A percentile compares a stretch with the other conserved stretches of the same genome.
Evolutionary conservation across 2,888 invertebrate genomes (phyloP).

Genomic region (Oeneis ivallda): DNA sequence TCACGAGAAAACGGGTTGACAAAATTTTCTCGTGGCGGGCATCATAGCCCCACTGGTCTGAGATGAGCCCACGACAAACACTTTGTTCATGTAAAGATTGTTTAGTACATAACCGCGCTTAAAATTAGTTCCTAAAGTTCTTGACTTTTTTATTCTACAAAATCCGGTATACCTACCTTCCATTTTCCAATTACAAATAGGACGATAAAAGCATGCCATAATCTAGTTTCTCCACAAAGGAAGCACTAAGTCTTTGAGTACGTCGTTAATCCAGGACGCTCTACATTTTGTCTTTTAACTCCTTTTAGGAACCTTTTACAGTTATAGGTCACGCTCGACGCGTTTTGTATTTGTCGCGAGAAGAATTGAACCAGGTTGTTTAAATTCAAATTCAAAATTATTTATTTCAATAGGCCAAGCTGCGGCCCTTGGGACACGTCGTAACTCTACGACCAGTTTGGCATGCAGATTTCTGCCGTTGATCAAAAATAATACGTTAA

Average conservation of each 20-base stretch:
- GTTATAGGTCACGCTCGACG: slow-evolving; percentile 1
- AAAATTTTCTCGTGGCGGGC: too few relatives aligned
- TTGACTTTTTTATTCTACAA: background rate
- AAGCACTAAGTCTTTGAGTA: slow-evolving; percentile 24
- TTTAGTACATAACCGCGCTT: too few relatives aligned
- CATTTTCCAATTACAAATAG: slow-evolving; percentile 7
- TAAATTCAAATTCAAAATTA: too few relatives aligned
- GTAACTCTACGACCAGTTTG: too few relatives aligned
- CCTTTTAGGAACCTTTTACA: slow-evolving; percentile 2
- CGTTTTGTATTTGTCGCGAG: background rate
- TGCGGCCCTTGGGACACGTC: too few relatives aligned
- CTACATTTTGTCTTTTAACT: slow-evolving; percentile 23
- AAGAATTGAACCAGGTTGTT: background rate
- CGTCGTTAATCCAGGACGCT: slow-evolving; percentile 25
- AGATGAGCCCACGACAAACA: too few relatives aligned
- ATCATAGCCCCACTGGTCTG: too few relatives aligned
- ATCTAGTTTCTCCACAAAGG: slow-evolving; percentile 21
- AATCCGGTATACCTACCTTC: background rate
- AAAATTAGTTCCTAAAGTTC: background rate
- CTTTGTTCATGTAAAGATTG: too few relatives aligned
- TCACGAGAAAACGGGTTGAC: too few relatives aligned
- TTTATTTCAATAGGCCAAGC: too few relatives aligned
- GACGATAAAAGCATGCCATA: slow-evolving; percentile 16
- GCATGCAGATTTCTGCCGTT: too few relatives aligned
- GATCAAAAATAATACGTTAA: too few relatives aligned